Conservation (phyloP, 1,140 invertebrate species). For the Bradysia coprophila region DNA sequence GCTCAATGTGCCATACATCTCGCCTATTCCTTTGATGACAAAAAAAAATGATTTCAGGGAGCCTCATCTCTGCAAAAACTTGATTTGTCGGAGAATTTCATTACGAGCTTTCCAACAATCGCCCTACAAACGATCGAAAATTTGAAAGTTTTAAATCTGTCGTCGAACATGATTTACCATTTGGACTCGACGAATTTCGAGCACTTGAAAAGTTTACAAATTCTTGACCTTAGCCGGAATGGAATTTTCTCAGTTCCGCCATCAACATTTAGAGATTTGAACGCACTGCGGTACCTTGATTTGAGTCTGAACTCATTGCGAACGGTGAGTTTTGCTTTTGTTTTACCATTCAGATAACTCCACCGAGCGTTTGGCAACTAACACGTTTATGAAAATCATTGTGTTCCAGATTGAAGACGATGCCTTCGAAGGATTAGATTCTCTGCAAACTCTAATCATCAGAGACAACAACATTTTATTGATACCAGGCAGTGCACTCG, state of each 20-base stretch:
- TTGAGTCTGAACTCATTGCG: slow-evolving; percentile 69
- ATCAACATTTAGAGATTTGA: slow-evolving; percentile 57
- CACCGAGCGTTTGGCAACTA: no score
- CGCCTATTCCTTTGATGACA: no score
- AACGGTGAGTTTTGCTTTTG: slow-evolving; percentile 40
- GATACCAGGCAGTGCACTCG: slow-evolving; percentile 60
- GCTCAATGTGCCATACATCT: no score
- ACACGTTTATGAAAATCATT: no score
- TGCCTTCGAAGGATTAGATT: slow-evolving; percentile 60
- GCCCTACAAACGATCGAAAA: slow-evolving; percentile 46
- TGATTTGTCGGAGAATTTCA: slow-evolving; percentile 70
- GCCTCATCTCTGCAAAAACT: slow-evolving; percentile 51
- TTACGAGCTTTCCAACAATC: slow-evolving; percentile 57
- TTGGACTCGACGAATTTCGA: slow-evolving; percentile 47
- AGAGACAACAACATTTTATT: slow-evolving; percentile 75
- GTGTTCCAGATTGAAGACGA: slow-evolving; percentile 64
- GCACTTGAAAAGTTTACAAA: slow-evolving; percentile 42
- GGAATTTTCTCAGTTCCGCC: slow-evolving; percentile 59
- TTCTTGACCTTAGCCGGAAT: slow-evolving; percentile 68
- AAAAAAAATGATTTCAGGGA: slow-evolving; percentile 48
- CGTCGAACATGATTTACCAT: slow-evolving; percentile 64
- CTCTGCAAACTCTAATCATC: slow-evolving; percentile 57
- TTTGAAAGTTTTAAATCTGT: slow-evolving; percentile 56
- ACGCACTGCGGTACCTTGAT: slow-evolving; percentile 50
- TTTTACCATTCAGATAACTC: no score